Evolutionary conservation across 2,113 vertebrate genomes (phyloP).

Genomic region (Antechinus flavipes): DNA sequence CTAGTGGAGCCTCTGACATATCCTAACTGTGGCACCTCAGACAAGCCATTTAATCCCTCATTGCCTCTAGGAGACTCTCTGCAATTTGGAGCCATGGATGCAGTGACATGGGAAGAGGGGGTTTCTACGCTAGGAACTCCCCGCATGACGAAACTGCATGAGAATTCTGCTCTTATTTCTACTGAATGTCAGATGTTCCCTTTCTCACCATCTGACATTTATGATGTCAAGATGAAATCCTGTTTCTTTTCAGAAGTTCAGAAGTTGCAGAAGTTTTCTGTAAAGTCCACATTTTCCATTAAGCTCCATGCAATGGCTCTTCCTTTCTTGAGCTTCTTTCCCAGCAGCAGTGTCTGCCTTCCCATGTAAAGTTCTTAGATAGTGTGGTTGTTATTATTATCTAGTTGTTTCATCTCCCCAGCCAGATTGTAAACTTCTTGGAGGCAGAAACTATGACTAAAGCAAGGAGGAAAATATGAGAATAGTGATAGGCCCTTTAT

Average conservation of each 20-base stretch:
- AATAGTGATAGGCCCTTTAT: not conserved
- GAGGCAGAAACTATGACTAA: slow-evolving; percentile 47
- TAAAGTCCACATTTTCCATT: slow-evolving; percentile 50
- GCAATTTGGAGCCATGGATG: not conserved
- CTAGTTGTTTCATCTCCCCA: slow-evolving; percentile 33
- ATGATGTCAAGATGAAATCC: slow-evolving; percentile 57
- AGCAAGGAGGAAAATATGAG: not conserved
- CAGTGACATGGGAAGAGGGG: not conserved
- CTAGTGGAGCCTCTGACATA: not conserved
- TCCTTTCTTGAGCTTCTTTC: slow-evolving; percentile 48
- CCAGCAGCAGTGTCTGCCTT: slow-evolving; percentile 13
- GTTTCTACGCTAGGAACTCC: not conserved
- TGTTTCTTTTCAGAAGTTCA: slow-evolving; percentile 51
- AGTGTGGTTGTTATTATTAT: slow-evolving; percentile 55
- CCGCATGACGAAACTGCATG: not conserved
- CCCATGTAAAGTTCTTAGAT: slow-evolving; percentile 43
- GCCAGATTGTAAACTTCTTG: not conserved
- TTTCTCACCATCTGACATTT: slow-evolving; percentile 69
- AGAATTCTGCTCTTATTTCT: slow-evolving; percentile 23
- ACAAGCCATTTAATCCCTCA: not conserved
- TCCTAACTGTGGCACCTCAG: not conserved
- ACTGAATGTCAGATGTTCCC: slow-evolving; percentile 59
- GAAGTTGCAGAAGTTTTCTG: slow-evolving; percentile 42
- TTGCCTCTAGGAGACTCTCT: not conserved
- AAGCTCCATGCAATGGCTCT: slow-evolving; percentile 35